phyloP scores from a whole-genome alignment of 2,113 vertebrate species.

The Petroica traversi region DNA sequence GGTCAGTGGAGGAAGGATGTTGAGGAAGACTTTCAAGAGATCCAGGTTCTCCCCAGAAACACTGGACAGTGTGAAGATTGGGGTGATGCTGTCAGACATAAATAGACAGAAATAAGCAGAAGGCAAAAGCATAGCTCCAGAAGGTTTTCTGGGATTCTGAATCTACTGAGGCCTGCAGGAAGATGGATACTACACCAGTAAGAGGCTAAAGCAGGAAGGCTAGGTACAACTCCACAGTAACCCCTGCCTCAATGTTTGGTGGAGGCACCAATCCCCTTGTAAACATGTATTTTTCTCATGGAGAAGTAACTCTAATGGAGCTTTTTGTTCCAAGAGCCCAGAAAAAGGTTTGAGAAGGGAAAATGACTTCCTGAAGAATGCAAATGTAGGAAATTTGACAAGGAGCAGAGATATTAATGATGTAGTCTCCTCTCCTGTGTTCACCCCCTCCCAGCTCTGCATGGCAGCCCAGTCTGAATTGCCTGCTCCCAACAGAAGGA shows the following conservation, averaged over 20 bases:
- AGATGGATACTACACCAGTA: background rate
- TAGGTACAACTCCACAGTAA: background rate
- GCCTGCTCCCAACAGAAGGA: background rate
- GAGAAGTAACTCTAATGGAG: background rate
- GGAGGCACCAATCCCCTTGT: background rate
- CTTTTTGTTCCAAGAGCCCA: background rate
- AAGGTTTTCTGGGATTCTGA: background rate
- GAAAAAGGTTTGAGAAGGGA: background rate
- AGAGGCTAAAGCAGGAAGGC: background rate
- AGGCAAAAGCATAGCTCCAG: background rate
- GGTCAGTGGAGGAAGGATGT: slow-evolving; percentile 95
- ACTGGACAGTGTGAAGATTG: slow-evolving; percentile 95
- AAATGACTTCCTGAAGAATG: background rate
- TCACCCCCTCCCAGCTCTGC: background rate
- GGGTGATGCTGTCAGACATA: slow-evolving; percentile 85
- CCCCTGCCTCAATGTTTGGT: background rate
- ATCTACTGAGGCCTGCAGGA: background rate
- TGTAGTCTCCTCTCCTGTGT: background rate
- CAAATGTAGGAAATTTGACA: background rate
- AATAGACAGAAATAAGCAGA: background rate
- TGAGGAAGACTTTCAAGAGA: slow-evolving; percentile 94
- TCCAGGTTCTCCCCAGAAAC: slow-evolving; percentile 95
- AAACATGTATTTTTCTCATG: background rate
- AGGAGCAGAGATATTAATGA: background rate
- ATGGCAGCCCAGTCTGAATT: background rate